These are phyloP conservation scores for Parauchenoglanis punctatus DNA, from an alignment of 2,797 vertebrate genomes.

Conservation along the genomic window DNA sequence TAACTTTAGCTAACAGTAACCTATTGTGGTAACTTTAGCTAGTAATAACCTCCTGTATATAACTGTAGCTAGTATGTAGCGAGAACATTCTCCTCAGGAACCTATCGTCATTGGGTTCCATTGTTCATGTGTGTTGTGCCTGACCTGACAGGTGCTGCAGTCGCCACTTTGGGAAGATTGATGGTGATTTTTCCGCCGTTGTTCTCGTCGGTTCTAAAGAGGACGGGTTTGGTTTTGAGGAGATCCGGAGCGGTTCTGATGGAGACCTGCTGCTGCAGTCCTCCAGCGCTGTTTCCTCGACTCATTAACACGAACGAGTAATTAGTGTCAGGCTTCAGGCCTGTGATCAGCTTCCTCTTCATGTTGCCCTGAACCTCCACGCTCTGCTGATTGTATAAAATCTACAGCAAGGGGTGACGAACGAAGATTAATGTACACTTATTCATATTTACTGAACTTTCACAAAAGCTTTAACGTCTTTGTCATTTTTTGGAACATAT, in stretches of 20 bases:
- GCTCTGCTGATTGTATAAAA: slow-evolving; percentile 93
- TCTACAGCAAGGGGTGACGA: slow-evolving; percentile 68
- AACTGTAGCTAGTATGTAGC: background rate
- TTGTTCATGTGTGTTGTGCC: slow-evolving; percentile 41
- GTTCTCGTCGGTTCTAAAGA: slow-evolving; percentile 75
- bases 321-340: slow-evolving; percentile 89
- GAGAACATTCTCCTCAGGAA: background rate
- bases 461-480: too few relatives aligned
- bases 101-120: too few relatives aligned
- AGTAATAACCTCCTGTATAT: background rate
- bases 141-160: slow-evolving; percentile 77
- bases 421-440: background rate
- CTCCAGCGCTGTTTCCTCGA: slow-evolving; percentile 87
- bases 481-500: too few relatives aligned
- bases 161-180: slow-evolving; percentile 73
- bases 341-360: slow-evolving; percentile 88
- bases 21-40: background rate
- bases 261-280: slow-evolving; percentile 92
- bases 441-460: background rate
- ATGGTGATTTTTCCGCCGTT: slow-evolving; percentile 82
- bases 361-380: slow-evolving; percentile 89
- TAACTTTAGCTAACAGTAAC: background rate
- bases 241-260: slow-evolving; percentile 91
- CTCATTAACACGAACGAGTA: slow-evolving; percentile 96
- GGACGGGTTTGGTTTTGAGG: slow-evolving; percentile 81